These are phyloP conservation scores for Notodromas monacha DNA, from an alignment of 2,888 invertebrate genomes.

Conservation along the genomic window DNA sequence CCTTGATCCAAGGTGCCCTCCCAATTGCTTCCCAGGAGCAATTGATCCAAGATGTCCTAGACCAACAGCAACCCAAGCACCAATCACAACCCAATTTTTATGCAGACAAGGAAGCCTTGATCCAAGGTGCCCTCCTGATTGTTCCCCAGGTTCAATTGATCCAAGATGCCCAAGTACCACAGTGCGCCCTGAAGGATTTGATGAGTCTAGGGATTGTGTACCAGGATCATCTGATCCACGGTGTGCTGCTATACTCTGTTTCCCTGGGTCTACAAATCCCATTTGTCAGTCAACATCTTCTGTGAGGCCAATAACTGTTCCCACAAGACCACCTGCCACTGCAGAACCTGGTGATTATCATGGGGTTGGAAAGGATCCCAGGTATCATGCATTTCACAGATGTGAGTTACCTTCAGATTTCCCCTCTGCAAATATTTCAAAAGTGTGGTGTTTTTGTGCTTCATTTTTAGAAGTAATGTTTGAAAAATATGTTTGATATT, in stretches of 20 bases:
- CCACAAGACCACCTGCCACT: too few relatives aligned
- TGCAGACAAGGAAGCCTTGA: neutral
- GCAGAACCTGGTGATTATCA: neutral
- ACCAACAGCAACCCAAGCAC: neutral
- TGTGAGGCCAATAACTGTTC: too few relatives aligned
- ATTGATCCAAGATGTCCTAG: slow-evolving; percentile 1
- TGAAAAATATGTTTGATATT: too few relatives aligned
- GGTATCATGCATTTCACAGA: slow-evolving; percentile 1
- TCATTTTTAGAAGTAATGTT: too few relatives aligned
- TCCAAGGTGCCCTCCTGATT: slow-evolving; percentile 1
- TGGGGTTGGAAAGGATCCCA: neutral
- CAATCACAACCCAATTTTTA: neutral
- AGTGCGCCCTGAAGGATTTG: neutral
- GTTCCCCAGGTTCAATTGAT: neutral
- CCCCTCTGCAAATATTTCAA: too few relatives aligned
- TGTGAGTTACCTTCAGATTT: too few relatives aligned
- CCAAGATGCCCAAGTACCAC: slow-evolving; percentile 1
- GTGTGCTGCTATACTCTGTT: slow-evolving; percentile 1
- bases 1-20: slow-evolving; percentile 1
- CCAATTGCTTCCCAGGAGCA: neutral
- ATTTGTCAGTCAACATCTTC: too few relatives aligned
- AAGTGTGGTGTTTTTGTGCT: too few relatives aligned
- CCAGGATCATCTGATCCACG: neutral
- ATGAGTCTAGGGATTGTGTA: neutral
- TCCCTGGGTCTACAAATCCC: neutral